Percentiles rank a stretch among this genome's conserved stretches.
Conservation (phyloP, 2,888 invertebrate genomes). For the Chironomus tentans region DNA sequence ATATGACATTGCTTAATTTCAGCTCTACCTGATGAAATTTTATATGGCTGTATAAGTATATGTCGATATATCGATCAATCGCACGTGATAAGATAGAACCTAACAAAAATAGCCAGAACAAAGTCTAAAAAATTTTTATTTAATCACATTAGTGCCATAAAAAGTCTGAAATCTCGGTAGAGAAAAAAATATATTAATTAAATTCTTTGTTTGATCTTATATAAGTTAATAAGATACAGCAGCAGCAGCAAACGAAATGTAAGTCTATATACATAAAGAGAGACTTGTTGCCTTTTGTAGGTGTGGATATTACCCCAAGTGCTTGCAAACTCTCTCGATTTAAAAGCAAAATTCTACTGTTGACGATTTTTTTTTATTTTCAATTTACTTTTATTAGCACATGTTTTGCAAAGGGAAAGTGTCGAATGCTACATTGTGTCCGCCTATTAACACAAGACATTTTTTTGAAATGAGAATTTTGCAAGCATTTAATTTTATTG, state of each 20-base stretch:
- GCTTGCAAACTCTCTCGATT: no score
- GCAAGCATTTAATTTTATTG: background rate
- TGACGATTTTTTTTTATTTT: no score
- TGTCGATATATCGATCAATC: background rate
- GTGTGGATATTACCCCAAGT: background rate
- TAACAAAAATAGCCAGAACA: background rate
- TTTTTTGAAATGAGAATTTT: background rate
- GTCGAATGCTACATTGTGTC: no score
- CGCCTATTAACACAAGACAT: background rate
- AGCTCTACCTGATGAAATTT: no score
- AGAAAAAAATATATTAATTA: background rate
- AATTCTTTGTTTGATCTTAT: background rate
- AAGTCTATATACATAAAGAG: background rate
- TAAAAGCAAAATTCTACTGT: no score
- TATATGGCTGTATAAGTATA: background rate
- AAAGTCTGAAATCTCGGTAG: background rate
- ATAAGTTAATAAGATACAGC: background rate
- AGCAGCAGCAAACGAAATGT: background rate
- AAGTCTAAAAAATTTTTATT: background rate
- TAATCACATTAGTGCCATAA: background rate
- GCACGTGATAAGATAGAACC: background rate
- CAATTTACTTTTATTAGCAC: no score
- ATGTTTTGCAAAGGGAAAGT: no score
- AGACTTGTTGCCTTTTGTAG: background rate
- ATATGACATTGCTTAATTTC: background rate